phyloP scores from a whole-genome alignment of 2,113 vertebrate species.

The Anseranas semipalmata region DNA sequence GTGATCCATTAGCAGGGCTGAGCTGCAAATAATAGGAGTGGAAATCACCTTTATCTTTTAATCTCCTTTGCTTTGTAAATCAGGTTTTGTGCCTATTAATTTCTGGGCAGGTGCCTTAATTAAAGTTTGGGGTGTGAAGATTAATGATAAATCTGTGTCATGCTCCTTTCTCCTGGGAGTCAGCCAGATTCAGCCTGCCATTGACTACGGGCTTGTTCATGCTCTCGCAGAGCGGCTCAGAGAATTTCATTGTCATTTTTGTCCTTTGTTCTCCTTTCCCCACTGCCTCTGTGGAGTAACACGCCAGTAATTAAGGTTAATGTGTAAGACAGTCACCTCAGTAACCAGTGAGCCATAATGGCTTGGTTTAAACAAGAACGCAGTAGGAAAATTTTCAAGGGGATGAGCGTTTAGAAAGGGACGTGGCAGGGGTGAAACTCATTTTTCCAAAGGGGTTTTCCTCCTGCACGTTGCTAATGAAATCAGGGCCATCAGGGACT shows the following conservation, averaged over 20 bases:
- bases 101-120: conserved; percentile 54
- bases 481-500: background rate
- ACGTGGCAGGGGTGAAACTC: accelerated
- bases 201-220: background rate
- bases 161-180: background rate
- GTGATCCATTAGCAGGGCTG: background rate
- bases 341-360: background rate
- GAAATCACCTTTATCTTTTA: conserved; percentile 4
- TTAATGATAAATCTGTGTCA: conserved; percentile 9
- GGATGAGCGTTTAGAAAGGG: background rate
- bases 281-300: background rate
- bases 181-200: background rate
- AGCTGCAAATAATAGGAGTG: background rate
- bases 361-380: background rate
- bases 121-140: conserved; percentile 47
- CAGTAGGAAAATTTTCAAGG: background rate
- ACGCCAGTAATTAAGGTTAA: conserved; percentile 36
- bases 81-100: conserved; percentile 40
- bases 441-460: background rate
- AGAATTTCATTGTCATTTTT: background rate
- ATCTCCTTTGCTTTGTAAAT: conserved; percentile 53
- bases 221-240: background rate
- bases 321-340: background rate
- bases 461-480: background rate
- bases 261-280: conserved; percentile 30